A percentile compares a stretch with the other conserved stretches of the same genome.
phyloP scores from a whole-genome alignment of 92 coral and sea anemone genomes.

The Siderastrea radians region DNA sequence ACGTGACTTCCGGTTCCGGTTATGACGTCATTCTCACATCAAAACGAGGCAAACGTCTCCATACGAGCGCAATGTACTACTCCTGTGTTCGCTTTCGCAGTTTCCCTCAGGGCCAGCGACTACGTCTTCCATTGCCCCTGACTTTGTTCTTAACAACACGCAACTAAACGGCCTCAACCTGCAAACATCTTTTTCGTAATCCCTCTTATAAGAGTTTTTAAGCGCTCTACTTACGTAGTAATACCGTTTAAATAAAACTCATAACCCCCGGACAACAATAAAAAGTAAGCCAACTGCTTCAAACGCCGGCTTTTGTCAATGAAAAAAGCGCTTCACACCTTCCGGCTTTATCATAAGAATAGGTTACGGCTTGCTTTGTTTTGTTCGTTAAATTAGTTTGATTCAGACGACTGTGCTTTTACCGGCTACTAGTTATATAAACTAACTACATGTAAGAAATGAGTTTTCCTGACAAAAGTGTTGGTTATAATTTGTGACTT shows the following conservation, averaged over 20 bases:
- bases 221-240: background rate
- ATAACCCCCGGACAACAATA: conserved; percentile 5
- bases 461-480: too few relatives aligned
- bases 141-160: too few relatives aligned
- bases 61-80: too few relatives aligned
- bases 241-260: conserved; percentile 2
- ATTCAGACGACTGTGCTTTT: conserved; percentile 12
- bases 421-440: background rate
- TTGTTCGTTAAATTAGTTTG: background rate
- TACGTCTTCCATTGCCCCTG: too few relatives aligned
- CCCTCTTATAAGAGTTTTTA: background rate
- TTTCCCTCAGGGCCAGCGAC: too few relatives aligned
- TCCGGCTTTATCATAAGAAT: conserved; percentile 6
- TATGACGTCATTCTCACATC: too few relatives aligned
- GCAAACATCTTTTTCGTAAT: background rate
- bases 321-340: background rate
- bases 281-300: too few relatives aligned
- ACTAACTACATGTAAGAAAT: too few relatives aligned
- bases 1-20: too few relatives aligned
- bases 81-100: background rate
- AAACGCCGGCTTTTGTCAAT: conserved; percentile 22
- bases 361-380: conserved; percentile 18
- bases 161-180: background rate
- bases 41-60: too few relatives aligned
- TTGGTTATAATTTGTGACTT: background rate